Evolutionary conservation across 1,140 invertebrate genomes (phyloP), one percentile per base, ranked within the genome.

Genomic region (Megalonaias nervosa): DNA sequence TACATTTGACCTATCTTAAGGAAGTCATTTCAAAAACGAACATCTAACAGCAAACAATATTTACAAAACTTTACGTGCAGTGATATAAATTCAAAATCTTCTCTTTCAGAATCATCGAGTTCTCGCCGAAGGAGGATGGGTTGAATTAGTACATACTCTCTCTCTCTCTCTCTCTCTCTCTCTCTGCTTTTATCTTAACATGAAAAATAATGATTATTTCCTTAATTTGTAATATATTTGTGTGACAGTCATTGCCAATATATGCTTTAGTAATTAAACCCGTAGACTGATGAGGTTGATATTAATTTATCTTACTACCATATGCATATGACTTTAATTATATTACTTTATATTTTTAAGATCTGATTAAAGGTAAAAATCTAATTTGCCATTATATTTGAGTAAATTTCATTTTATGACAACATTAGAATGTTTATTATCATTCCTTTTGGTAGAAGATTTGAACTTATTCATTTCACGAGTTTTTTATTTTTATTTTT

Each of bases 51-150:
- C n/a, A n/a, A n/a, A n/a, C n/a, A n/a, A n/a, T n/a, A n/a, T n/a
- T n/a, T n/a, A n/a, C n/a, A n/a, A n/a, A n/a, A n/a, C n/a, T n/a
- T n/a, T n/a, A n/a, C n/a, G n/a, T n/a, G n/a, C n/a, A n/a, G n/a
- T n/a, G n/a, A n/a, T n/a, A n/a, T n/a, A n/a, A n/a, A n/a, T n/a
- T n/a, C n/a, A n/a, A n/a, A n/a, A n/a, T 11, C n/a, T 56, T 75
- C 56, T 62, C 11, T 78, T 78, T 61, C 65, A 78, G 76, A 78
- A 78, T 68, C 58, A 72, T 23, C 48, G 71, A 61, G 56, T 73
- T 19, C 70, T 73, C 26, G 70, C 59, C 1, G 70, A 72, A 11
- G 71, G 70, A 58, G 76, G 76, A 19, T 78, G 76, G 76, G 60
- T 78, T 26, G 76, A 78, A 38, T 16, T 78, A 59, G 76, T 78